Conservation (phyloP, 1,140 invertebrate species). For the Anoplophora glabripennis region DNA sequence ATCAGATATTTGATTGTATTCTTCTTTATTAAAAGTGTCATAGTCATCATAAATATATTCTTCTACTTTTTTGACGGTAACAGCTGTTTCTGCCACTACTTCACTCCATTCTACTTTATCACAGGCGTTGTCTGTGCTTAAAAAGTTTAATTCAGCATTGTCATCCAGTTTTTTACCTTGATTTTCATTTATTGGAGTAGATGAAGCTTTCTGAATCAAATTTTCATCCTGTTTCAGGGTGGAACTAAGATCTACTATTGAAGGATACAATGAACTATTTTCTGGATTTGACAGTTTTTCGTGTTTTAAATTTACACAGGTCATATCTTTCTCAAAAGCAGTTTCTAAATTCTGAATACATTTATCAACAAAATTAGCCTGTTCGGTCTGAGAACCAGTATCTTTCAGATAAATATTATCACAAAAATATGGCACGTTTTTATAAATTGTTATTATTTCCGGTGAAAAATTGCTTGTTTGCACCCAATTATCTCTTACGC, state of each 20-base stretch:
- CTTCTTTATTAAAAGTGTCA: conserved; percentile 26
- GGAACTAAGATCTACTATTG: not conserved
- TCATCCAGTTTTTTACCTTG: not conserved
- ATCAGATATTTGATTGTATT: conserved; percentile 25
- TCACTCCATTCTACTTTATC: conserved; percentile 17
- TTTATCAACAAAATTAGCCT: not conserved
- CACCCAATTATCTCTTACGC: not conserved
- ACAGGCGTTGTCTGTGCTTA: conserved; percentile 2
- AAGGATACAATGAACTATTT: not conserved
- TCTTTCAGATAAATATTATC: conserved; percentile 15
- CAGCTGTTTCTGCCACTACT: conserved; percentile 16
- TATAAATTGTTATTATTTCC: conserved; percentile 1
- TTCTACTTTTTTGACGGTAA: conserved; percentile 23
- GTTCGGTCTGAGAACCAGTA: conserved; percentile 7
- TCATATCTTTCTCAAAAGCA: not conserved
- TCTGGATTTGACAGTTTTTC: not conserved
- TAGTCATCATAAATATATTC: conserved; percentile 33
- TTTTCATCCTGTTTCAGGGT: not conserved
- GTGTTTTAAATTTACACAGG: not conserved
- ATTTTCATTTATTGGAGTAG: not conserved
- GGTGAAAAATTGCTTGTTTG: conserved; percentile 10
- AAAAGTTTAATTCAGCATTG: conserved; percentile 11
- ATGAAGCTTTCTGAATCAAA: not conserved
- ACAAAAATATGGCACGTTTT: not conserved
- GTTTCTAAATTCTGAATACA: not conserved